These are phyloP conservation scores for Druon quercuslanigerum DNA, from an alignment of 1,140 invertebrate genomes.

Conservation along the genomic window DNA sequence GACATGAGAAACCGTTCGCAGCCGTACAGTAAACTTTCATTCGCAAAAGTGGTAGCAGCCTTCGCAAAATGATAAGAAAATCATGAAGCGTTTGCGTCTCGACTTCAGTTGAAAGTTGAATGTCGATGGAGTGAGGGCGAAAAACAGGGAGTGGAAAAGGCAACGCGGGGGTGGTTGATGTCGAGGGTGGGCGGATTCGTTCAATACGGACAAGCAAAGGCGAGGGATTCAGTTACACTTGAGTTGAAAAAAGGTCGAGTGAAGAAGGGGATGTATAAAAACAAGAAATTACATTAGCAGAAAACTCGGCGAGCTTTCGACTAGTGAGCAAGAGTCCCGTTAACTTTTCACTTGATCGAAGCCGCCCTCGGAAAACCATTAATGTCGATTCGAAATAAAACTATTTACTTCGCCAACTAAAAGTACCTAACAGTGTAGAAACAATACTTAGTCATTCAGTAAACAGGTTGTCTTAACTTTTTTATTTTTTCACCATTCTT, in stretches of 20 bases:
- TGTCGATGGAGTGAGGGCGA: conserved; percentile 49
- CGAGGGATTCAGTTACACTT: conserved; percentile 37
- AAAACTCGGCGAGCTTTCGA: conserved; percentile 14
- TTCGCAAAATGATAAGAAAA: conserved; percentile 54
- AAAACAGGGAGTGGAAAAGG: conserved; percentile 13
- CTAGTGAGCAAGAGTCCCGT: conserved; percentile 26
- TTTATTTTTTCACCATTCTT: conserved; percentile 7
- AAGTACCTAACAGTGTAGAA: conserved; percentile 17
- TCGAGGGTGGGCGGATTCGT: conserved; percentile 26
- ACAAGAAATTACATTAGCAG: conserved; percentile 30
- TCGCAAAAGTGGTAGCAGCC: conserved; percentile 43
- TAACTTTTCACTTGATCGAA: conserved; percentile 30
- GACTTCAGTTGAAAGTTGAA: conserved; percentile 52
- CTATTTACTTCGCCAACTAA: conserved; percentile 4
- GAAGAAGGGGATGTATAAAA: conserved; percentile 22
- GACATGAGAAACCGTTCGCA: conserved; percentile 16
- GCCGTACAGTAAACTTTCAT: conserved; percentile 5
- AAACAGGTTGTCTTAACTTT: conserved; percentile 7
- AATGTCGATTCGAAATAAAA: conserved; percentile 31
- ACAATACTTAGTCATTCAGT: conserved; percentile 10
- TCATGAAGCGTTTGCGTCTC: conserved; percentile 51
- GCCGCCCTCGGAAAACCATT: conserved; percentile 21
- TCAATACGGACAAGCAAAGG: conserved; percentile 38
- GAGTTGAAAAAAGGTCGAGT: conserved; percentile 35
- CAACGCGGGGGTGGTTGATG: conserved; percentile 5